Conservation (phyloP, 1,140 invertebrate genomes). For the Oryctes rhinoceros region DNA sequence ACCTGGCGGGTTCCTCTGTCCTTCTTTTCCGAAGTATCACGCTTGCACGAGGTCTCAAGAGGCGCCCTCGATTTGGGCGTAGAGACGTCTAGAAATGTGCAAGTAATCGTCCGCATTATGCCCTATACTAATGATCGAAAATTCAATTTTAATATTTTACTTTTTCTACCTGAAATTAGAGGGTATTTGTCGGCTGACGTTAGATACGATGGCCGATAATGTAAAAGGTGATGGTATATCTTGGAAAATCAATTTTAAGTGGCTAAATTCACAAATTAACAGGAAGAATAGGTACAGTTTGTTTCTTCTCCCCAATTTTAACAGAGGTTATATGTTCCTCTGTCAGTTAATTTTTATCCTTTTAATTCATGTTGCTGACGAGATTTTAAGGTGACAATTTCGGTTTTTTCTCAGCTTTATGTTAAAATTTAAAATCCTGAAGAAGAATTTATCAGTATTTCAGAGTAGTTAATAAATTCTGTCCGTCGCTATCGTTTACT, state of each 20-base stretch:
- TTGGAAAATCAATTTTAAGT: background rate
- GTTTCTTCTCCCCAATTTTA: too few species aligned
- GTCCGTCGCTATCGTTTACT: too few species aligned
- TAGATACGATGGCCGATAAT: background rate
- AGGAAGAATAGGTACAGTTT: background rate
- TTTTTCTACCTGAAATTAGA: slow-evolving; percentile 17
- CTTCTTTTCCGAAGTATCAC: background rate
- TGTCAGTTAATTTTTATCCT: too few species aligned
- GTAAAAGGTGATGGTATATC: background rate
- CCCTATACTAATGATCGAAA: slow-evolving; percentile 24
- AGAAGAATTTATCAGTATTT: too few species aligned
- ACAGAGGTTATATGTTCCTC: too few species aligned
- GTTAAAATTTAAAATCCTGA: too few species aligned
- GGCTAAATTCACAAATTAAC: background rate
- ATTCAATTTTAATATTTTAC: slow-evolving; percentile 37
- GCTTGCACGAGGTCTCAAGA: slow-evolving; percentile 31
- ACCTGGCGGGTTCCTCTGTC: background rate
- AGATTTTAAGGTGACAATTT: too few species aligned
- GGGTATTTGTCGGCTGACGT: background rate
- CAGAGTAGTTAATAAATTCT: too few species aligned
- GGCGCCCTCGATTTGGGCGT: slow-evolving; percentile 12
- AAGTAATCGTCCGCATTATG: slow-evolving; percentile 23
- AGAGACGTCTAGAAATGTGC: background rate
- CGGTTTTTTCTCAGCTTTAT: too few species aligned
- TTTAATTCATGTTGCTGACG: too few species aligned